Evolutionary conservation across 1,140 invertebrate species (phyloP).

Genomic region (Agrilus planipennis): DNA sequence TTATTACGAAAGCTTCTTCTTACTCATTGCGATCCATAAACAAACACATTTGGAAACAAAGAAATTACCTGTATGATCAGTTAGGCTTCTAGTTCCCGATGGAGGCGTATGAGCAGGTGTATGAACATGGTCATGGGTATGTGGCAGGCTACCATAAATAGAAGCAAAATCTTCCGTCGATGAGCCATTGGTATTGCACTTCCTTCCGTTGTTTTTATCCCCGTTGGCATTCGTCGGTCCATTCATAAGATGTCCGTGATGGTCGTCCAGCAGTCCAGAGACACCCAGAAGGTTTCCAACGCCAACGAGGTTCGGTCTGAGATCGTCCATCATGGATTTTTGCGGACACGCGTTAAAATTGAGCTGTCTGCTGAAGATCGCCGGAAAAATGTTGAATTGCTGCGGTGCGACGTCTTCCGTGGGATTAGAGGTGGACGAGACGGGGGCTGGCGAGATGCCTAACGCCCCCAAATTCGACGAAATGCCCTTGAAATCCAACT

Average conservation of each 20-base stretch:
- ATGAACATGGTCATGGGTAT: conserved; percentile 37
- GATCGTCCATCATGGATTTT: conserved; percentile 69
- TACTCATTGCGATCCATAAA: too few species aligned
- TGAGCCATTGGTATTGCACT: conserved; percentile 62
- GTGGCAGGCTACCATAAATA: conserved; percentile 50
- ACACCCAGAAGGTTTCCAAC: conserved; percentile 64
- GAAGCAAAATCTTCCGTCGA: conserved; percentile 70
- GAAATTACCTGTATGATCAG: conserved; percentile 44
- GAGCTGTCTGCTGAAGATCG: conserved; percentile 73
- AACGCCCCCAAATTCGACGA: conserved; percentile 33
- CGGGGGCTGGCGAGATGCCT: conserved; percentile 32
- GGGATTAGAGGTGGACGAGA: conserved; percentile 27
- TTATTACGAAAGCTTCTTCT: too few species aligned
- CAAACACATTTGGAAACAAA: too few species aligned
- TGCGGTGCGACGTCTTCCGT: conserved; percentile 51
- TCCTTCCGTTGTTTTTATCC: conserved; percentile 44
- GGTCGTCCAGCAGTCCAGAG: conserved; percentile 61
- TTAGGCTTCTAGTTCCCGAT: conserved; percentile 39
- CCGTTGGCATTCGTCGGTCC: conserved; percentile 39
- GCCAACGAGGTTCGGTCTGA: conserved; percentile 64
- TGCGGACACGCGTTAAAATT: conserved; percentile 66
- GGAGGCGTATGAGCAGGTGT: conserved; percentile 50
- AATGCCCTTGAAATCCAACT: conserved; percentile 45
- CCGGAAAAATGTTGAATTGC: conserved; percentile 82
- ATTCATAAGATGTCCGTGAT: conserved; percentile 47